phyloP scores from a whole-genome alignment of 2,797 vertebrate genomes.

The Lates japonicus region DNA sequence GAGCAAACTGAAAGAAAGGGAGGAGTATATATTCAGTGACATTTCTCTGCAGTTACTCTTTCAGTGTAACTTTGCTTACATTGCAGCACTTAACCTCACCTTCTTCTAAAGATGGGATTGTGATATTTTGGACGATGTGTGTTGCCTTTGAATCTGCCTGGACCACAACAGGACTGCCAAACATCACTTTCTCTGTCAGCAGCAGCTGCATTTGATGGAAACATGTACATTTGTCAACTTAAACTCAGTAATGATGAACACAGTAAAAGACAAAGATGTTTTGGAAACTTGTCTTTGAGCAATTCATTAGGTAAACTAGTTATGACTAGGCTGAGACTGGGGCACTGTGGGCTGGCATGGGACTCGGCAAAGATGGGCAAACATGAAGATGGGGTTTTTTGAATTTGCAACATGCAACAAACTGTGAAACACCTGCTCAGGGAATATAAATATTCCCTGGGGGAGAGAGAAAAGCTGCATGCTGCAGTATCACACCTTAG shows the following conservation, averaged over 20 bases:
- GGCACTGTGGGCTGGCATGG: too few species aligned
- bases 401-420: too few species aligned
- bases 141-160: background rate
- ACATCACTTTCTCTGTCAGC: constrained; percentile 61
- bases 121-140: constrained; percentile 30
- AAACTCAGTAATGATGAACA: background rate
- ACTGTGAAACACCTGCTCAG: too few species aligned
- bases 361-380: too few species aligned
- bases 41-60: background rate
- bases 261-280: background rate
- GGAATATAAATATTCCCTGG: too few species aligned
- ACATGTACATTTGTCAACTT: constrained; percentile 1
- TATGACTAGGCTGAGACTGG: too few species aligned
- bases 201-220: constrained; percentile 70
- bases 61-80: background rate
- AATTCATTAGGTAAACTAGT: too few species aligned
- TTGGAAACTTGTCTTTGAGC: background rate
- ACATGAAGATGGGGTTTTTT: too few species aligned
- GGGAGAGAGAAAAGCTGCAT: too few species aligned
- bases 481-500: too few species aligned
- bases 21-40: background rate
- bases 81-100: constrained; percentile 58
- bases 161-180: constrained; percentile 68
- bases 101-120: constrained; percentile 65
- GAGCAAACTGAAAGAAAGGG: constrained; percentile 65